phyloP scores from a whole-genome alignment of 2,797 vertebrate genomes.

The Siniperca obscura region DNA sequence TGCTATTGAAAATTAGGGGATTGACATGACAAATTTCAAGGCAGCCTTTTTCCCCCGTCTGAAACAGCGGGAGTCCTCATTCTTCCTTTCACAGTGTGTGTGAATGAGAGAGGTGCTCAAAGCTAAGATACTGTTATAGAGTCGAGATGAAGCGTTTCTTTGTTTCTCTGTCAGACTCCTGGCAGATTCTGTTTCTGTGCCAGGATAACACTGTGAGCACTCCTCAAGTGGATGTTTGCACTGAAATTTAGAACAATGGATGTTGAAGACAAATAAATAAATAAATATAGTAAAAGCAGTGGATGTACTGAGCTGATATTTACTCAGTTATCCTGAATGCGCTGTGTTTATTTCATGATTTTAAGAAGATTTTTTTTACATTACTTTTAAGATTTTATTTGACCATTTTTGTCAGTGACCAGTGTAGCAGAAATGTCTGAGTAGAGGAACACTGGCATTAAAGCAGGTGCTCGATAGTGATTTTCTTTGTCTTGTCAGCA shows the following conservation, averaged over 20 bases:
- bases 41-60: not conserved
- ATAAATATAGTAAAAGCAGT: not conserved
- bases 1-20: constrained; percentile 10
- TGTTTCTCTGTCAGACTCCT: constrained; percentile 44
- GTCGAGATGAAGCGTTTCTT: constrained; percentile 53
- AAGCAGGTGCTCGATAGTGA: constrained; percentile 22
- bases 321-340: not conserved
- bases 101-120: constrained; percentile 54
- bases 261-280: constrained; percentile 1
- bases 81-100: constrained; percentile 10
- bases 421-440: not conserved
- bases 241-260: constrained; percentile 15
- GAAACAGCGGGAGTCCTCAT: constrained; percentile 27
- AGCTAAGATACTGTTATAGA: constrained; percentile 27
- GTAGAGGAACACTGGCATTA: not conserved
- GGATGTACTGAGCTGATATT: not conserved
- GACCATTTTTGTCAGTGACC: not conserved
- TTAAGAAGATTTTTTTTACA: not conserved
- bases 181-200: constrained; percentile 30
- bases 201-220: not conserved
- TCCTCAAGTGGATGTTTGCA: constrained; percentile 32
- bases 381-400: not conserved
- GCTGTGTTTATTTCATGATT: not conserved
- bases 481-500: constrained; percentile 54
- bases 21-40: constrained; percentile 3